These are phyloP conservation scores for fruit fly (Drosophila melanogaster) DNA, from an alignment of 1,140 invertebrate genomes.

Conservation along the genomic window Release_6_plus_ISO1_MT NT_033779.5:20702501-20703000, in stretches of 20 bases:
- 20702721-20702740: constrained; percentile 39
- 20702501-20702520: constrained; percentile 32
- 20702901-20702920: constrained; percentile 46
- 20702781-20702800: not conserved
- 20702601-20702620: constrained; percentile 18
- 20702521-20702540: constrained; percentile 28
- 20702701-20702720: constrained; percentile 18
- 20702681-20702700: constrained; percentile 30
- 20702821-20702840: constrained; percentile 48
- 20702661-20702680: constrained; percentile 41
- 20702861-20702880: constrained; percentile 59
- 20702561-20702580: constrained; percentile 59
- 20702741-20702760: constrained; percentile 53
- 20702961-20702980: constrained; percentile 18
- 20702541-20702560: constrained; percentile 36
- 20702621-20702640: constrained; percentile 24
- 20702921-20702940: constrained; percentile 56
- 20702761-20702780: constrained; percentile 16
- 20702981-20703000: constrained; percentile 53
- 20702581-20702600: constrained; percentile 53
- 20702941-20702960: constrained; percentile 58
- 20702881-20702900: constrained; percentile 18
- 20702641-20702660: constrained; percentile 34
- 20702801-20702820: constrained; percentile 32
- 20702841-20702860: constrained; percentile 55